Percentiles rank a stretch among this genome's conserved stretches.
These are phyloP conservation scores for Morinoia aosen DNA, from an alignment of 2,888 invertebrate species.

Conservation along the genomic window DNA sequence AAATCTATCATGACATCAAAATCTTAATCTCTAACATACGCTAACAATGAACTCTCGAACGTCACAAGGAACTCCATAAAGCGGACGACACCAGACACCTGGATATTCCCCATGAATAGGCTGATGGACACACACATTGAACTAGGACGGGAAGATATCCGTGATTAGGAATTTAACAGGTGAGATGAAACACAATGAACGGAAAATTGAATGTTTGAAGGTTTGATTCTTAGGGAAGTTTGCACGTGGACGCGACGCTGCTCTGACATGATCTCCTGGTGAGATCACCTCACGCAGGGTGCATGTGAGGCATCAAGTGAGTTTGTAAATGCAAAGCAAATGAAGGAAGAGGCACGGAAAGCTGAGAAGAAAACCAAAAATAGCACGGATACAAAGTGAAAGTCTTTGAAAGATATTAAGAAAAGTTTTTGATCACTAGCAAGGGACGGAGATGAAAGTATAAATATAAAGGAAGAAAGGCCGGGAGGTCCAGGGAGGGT, in stretches of 20 bases:
- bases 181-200: not conserved
- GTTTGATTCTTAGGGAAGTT: not conserved
- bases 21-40: not conserved
- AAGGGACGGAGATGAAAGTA: not conserved
- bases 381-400: not conserved
- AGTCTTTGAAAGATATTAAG: not conserved
- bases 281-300: not conserved
- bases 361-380: not conserved
- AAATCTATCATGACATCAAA: not conserved
- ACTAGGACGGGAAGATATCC: no score
- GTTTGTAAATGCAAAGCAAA: not conserved
- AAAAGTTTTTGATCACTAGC: not conserved
- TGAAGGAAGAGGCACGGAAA: not conserved
- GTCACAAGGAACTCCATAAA: not conserved
- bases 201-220: not conserved
- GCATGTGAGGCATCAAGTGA: not conserved
- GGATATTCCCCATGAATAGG: not conserved
- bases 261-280: not conserved
- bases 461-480: not conserved
- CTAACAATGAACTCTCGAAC: not conserved
- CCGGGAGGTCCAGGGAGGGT: not conserved
- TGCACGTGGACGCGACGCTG: not conserved
- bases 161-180: not conserved
- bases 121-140: no score
- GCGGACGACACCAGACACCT: not conserved